Conservation (phyloP, 2,888 invertebrate species). For the Tortricodes alternella region DNA sequence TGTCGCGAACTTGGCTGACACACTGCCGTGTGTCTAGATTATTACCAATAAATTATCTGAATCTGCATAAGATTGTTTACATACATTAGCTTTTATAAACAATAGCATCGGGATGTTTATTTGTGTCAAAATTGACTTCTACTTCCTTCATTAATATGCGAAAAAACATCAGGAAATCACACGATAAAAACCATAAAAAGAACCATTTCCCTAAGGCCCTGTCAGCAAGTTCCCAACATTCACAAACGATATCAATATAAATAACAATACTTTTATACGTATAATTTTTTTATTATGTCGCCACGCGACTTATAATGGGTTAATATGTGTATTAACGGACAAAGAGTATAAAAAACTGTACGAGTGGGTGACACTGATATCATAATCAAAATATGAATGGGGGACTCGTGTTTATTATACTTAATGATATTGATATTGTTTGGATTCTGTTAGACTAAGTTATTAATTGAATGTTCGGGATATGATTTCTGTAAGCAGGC, state of each 20-base stretch:
- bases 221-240: constrained; percentile 28
- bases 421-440: constrained; percentile 60
- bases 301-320: constrained; percentile 79
- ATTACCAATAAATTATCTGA: too few relatives aligned
- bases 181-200: constrained; percentile 45
- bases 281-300: constrained; percentile 69
- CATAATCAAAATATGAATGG: constrained; percentile 81
- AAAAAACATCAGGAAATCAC: not conserved
- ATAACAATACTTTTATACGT: constrained; percentile 61
- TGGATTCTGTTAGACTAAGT: not conserved
- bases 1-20: too few relatives aligned
- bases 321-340: constrained; percentile 79
- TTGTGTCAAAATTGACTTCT: too few relatives aligned
- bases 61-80: too few relatives aligned
- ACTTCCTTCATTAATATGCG: not conserved
- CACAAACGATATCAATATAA: constrained; percentile 26
- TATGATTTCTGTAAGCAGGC: too few relatives aligned
- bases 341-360: constrained; percentile 67
- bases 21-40: too few relatives aligned
- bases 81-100: too few relatives aligned
- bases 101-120: too few relatives aligned
- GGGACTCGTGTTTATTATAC: constrained; percentile 61
- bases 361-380: constrained; percentile 75
- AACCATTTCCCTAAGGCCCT: constrained; percentile 8
- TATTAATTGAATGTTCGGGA: too few relatives aligned